Conservation (phyloP, 2,113 vertebrate genomes). For the Cathartes aura region DNA sequence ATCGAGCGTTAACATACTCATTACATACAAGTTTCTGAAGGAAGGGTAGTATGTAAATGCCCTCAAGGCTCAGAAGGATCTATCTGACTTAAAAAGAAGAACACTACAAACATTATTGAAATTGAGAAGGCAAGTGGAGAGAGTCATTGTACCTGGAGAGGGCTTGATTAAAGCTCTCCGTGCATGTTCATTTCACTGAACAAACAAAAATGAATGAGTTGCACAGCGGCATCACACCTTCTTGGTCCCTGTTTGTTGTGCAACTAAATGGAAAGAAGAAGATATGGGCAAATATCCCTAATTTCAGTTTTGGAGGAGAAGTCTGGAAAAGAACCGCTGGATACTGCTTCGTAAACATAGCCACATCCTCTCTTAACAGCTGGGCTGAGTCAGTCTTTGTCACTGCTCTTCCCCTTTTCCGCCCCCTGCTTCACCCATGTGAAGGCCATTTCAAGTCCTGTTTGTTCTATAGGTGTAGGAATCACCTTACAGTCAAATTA, state of each 20-base stretch:
- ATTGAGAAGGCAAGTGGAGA: constrained; percentile 47
- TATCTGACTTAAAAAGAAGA: constrained; percentile 52
- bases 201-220: background rate
- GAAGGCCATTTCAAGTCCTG: background rate
- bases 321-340: background rate
- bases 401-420: background rate
- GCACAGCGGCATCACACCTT: background rate
- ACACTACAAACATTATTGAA: constrained; percentile 68
- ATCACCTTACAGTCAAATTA: background rate
- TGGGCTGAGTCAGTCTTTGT: background rate
- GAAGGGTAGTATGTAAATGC: constrained; percentile 54
- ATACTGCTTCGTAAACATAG: background rate
- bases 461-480: background rate
- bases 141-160: constrained; percentile 28
- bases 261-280: background rate
- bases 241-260: background rate
- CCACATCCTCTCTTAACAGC: background rate
- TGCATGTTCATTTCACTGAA: constrained; percentile 36
- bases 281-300: background rate
- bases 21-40: constrained; percentile 34
- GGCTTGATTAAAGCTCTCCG: constrained; percentile 44
- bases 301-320: background rate
- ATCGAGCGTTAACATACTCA: background rate
- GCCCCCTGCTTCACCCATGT: rapidly evolving
- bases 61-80: constrained; percentile 47